These are phyloP conservation scores for Aquatica leii DNA, from an alignment of 2,888 invertebrate species.

Conservation along the genomic window DNA sequence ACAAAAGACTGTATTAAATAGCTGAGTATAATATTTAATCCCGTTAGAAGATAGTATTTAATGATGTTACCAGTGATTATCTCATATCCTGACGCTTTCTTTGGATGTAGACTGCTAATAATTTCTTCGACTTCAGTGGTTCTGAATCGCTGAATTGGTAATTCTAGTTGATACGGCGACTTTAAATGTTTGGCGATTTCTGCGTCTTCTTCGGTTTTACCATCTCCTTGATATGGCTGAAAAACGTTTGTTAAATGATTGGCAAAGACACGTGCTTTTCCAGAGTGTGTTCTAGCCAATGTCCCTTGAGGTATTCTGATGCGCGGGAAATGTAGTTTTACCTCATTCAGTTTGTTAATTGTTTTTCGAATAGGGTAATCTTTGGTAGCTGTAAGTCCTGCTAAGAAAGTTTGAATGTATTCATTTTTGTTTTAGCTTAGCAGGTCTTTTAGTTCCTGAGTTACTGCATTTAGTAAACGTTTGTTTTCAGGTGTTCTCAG, in stretches of 20 bases:
- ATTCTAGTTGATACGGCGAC: not conserved
- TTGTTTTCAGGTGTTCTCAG: not conserved
- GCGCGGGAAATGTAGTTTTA: not conserved
- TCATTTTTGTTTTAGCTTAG: not conserved
- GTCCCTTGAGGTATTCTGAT: not conserved
- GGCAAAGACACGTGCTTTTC: not conserved
- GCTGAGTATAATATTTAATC: not conserved
- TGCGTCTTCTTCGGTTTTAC: not conserved
- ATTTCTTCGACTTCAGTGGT: not conserved
- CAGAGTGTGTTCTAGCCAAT: not conserved
- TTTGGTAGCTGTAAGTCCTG: not conserved
- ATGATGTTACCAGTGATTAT: not conserved
- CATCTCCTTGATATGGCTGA: not conserved
- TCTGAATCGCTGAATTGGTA: not conserved
- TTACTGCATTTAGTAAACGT: not conserved
- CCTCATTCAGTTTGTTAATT: not conserved
- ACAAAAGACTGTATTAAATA: not conserved
- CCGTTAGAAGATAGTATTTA: not conserved
- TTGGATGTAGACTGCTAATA: not conserved
- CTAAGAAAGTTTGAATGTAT: not conserved
- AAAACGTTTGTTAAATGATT: not conserved
- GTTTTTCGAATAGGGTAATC: slow-evolving; percentile 1
- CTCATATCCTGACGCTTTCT: slow-evolving; percentile 1
- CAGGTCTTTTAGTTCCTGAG: not conserved
- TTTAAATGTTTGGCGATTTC: not conserved